Evolutionary conservation across 2,113 vertebrate species (phyloP).

Genomic region (Eublepharis macularius): DNA sequence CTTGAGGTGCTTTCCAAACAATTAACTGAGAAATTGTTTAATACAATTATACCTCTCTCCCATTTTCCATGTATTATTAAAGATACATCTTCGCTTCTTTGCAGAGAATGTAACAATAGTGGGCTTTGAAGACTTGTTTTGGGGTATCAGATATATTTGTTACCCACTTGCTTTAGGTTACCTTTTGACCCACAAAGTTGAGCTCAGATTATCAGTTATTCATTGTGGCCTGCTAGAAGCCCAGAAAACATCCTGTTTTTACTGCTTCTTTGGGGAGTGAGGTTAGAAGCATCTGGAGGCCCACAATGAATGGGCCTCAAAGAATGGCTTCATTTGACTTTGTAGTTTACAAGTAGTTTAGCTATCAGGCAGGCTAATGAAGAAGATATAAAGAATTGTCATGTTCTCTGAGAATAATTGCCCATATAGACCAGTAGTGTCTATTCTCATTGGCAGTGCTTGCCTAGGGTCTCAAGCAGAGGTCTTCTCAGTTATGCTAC

Average conservation of each 20-base stretch:
- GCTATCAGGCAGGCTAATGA: neutral
- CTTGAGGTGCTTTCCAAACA: conserved; percentile 55
- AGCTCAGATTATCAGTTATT: neutral
- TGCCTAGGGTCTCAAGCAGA: neutral
- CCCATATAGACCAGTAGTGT: neutral
- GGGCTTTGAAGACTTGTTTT: neutral
- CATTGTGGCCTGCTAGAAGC: too few species aligned
- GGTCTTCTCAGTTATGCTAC: neutral
- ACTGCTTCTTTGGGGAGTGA: neutral
- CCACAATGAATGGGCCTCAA: too few species aligned
- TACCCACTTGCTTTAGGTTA: neutral
- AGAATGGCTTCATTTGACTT: neutral
- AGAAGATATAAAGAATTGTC: neutral
- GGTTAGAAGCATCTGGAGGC: neutral
- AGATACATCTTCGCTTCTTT: neutral
- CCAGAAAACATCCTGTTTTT: neutral
- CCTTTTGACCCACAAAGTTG: neutral
- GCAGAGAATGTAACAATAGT: neutral
- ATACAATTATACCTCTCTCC: conserved; percentile 21
- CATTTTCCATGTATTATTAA: neutral
- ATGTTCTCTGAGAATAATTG: neutral
- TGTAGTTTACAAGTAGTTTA: neutral
- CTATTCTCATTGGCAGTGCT: neutral
- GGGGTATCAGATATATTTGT: neutral
- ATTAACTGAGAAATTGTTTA: conserved; percentile 52